Percentiles rank a stretch among this genome's conserved stretches.
Conservation (phyloP, 2,797 vertebrate species). For the Rhyacichthys aspro region DNA sequence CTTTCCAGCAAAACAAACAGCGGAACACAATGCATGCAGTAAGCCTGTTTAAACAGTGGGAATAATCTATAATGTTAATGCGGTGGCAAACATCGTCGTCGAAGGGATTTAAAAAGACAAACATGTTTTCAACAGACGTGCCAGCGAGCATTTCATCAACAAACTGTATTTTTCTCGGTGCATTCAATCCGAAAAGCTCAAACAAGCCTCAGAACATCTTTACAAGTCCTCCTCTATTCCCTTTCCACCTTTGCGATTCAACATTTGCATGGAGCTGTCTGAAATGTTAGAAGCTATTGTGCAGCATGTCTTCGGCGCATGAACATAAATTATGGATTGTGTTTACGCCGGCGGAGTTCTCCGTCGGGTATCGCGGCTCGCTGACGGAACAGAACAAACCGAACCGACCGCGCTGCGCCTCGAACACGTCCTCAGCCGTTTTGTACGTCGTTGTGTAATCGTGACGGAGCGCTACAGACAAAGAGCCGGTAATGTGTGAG, state of each 20-base stretch:
- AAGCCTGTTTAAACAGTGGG: neutral
- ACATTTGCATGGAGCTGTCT: conserved; percentile 33
- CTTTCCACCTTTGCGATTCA: conserved; percentile 14
- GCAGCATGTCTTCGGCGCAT: conserved; percentile 26
- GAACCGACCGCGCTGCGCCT: conserved; percentile 4
- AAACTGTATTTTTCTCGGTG: neutral
- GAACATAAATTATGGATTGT: conserved; percentile 53
- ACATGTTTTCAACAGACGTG: too few species aligned
- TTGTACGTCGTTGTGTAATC: conserved; percentile 52
- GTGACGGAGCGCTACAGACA: conserved; percentile 33
- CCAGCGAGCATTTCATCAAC: too few species aligned
- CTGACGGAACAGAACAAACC: conserved; percentile 21
- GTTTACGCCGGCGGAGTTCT: conserved; percentile 37
- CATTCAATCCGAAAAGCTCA: neutral
- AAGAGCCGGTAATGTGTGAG: conserved; percentile 18
- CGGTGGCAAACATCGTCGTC: too few species aligned
- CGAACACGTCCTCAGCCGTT: conserved; percentile 24
- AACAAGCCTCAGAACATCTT: conserved; percentile 8
- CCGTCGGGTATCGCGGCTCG: conserved; percentile 18
- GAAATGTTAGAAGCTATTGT: conserved; percentile 32
- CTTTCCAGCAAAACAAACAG: conserved; percentile 1
- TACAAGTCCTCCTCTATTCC: neutral
- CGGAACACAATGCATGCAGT: neutral
- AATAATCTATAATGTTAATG: neutral
- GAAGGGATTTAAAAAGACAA: neutral